Evolutionary conservation across 1,140 invertebrate genomes (phyloP), one percentile per base, ranked within the genome.

Genomic region (Tribolium madens): DNA sequence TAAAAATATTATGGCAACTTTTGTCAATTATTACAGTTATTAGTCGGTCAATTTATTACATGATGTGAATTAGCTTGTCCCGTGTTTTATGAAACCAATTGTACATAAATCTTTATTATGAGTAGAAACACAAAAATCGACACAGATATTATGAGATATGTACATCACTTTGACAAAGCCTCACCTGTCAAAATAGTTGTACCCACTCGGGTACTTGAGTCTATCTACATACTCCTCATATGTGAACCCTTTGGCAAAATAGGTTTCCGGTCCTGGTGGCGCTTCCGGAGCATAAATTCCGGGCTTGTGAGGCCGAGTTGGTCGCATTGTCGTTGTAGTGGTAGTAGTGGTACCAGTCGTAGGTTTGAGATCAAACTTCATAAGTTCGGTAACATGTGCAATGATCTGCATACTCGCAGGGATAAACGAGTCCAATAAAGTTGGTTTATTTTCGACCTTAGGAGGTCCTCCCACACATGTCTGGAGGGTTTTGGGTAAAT

Each of bases 321-420:
- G 81, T 3, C 78, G 60, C 9, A 77, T 79, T 2, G 83, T 79
- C 3, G 86, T 82, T 1, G 86, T 82, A 0, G 81, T 82, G 0
- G 82, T 78, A 6, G 73, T 82, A 0, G 82, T 77, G 6, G 73
- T 1, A 13, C 31, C 48, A 26, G 10, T 10, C 2, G 86, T 84
- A 1, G 88, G 87, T 18, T 85, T 85, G 2, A 85, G 79, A 42
- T 89, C 88, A 79, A 86, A 89, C 0, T 88, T 87, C 89, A 90
- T 89, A 76, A 88, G 86, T 81, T 90, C 89, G 0, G 88, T 89
- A 5, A 89, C 83, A 76, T 90, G 87, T 0, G 88, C 87, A 72
- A 90, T 88, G 9, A 89, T 83, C 77, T 90, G 89, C 89, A 90
- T 90, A 0, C 86, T 86, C 5, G 89, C 88, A 2, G 89, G 89